A percentile compares a stretch with the other conserved stretches of the same genome.
Conservation (phyloP, 2,888 invertebrate genomes). For the Trachelus stipa region DNA sequence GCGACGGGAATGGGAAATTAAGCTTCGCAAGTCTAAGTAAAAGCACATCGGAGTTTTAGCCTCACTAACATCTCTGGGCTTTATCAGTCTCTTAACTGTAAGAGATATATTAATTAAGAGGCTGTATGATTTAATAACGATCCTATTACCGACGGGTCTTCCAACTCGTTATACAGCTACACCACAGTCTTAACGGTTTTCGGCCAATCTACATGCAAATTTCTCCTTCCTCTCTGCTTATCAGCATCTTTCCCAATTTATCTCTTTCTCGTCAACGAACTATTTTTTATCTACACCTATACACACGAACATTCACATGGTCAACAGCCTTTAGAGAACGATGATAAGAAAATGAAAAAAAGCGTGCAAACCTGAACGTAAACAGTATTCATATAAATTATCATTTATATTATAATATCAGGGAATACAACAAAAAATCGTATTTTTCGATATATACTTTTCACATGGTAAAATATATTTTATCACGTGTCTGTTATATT, state of each 20-base stretch:
- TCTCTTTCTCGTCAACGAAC: not conserved
- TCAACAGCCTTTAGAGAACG: not conserved
- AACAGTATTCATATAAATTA: too few species aligned
- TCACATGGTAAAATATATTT: too few species aligned
- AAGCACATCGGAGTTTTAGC: not conserved
- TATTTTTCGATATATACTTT: too few species aligned
- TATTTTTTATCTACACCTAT: not conserved
- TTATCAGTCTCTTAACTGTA: constrained; percentile 30
- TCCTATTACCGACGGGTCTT: constrained; percentile 31
- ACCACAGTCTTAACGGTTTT: constrained; percentile 7
- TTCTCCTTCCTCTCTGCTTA: not conserved
- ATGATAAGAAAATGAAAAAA: not conserved
- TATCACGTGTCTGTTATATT: too few species aligned
- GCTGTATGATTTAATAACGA: constrained; percentile 42
- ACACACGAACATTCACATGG: too few species aligned
- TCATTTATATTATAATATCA: too few species aligned
- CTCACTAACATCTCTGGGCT: constrained; percentile 15
- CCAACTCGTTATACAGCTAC: not conserved
- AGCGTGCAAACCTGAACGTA: not conserved
- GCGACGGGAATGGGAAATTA: constrained; percentile 6
- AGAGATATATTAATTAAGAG: constrained; percentile 44
- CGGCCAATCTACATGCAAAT: constrained; percentile 35
- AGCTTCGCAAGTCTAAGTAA: constrained; percentile 5
- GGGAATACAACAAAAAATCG: too few species aligned
- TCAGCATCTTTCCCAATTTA: not conserved